These are phyloP conservation scores for Hetaerina americana DNA, from an alignment of 1,140 invertebrate species.

Conservation along the genomic window DNA sequence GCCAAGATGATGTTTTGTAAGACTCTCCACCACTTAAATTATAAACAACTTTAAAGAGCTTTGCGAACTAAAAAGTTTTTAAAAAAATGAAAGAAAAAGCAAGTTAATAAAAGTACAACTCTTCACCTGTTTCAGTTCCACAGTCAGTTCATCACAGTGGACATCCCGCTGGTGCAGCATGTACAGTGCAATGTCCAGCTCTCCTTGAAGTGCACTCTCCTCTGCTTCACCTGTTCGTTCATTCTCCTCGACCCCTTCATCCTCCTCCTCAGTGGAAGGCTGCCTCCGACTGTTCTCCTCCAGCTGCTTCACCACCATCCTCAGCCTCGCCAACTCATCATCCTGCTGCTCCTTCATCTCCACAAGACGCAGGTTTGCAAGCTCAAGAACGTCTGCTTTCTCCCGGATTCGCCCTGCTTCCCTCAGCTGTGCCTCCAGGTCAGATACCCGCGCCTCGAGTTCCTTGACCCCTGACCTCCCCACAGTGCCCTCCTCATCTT, in stretches of 20 bases:
- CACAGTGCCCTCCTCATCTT: not conserved
- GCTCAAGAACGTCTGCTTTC: slow-evolving; percentile 37
- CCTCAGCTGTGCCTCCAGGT: not conserved
- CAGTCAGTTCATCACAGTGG: slow-evolving; percentile 74
- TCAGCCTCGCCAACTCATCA: not conserved
- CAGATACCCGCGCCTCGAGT: not conserved
- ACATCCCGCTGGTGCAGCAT: slow-evolving; percentile 79
- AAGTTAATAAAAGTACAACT: not conserved
- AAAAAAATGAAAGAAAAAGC: not conserved
- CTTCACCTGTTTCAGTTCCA: slow-evolving; percentile 54
- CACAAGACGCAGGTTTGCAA: not conserved
- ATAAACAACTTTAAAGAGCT: too few relatives aligned
- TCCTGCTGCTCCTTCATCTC: slow-evolving; percentile 13
- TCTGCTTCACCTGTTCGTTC: slow-evolving; percentile 9
- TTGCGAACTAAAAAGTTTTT: not conserved
- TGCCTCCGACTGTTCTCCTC: not conserved
- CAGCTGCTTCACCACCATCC: not conserved
- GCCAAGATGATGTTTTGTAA: too few relatives aligned
- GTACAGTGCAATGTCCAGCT: slow-evolving; percentile 69
- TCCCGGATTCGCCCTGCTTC: not conserved
- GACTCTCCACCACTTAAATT: too few relatives aligned
- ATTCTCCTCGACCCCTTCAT: not conserved
- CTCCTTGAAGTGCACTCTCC: slow-evolving; percentile 29
- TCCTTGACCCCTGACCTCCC: not conserved
- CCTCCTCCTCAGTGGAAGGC: not conserved